Evolutionary conservation across 2,888 invertebrate species (phyloP).

Genomic region (Sinelater perroti): DNA sequence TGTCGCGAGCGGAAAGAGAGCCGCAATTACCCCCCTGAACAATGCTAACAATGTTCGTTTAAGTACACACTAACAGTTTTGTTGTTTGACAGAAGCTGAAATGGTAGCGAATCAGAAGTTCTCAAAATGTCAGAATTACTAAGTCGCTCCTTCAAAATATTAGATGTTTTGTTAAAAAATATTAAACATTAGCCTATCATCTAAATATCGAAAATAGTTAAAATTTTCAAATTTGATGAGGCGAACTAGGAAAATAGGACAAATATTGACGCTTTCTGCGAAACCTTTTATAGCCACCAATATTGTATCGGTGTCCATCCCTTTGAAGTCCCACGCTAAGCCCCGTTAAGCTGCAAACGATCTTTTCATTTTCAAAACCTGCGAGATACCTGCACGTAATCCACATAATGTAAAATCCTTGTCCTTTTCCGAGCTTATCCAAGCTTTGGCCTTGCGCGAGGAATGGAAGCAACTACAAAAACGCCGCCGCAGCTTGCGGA

Average conservation of each 20-base stretch:
- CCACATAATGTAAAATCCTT: slow-evolving; percentile 61
- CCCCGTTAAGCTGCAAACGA: slow-evolving; percentile 58
- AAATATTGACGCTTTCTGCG: slow-evolving; percentile 26
- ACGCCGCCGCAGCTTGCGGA: slow-evolving; percentile 53
- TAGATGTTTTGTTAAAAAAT: not conserved
- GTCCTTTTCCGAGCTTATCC: slow-evolving; percentile 57
- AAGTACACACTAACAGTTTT: slow-evolving; percentile 39
- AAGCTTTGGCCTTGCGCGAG: slow-evolving; percentile 57
- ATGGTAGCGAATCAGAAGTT: slow-evolving; percentile 26
- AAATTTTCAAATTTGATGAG: too few relatives aligned
- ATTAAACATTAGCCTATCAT: not conserved
- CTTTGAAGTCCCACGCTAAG: slow-evolving; percentile 55
- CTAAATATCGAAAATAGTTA: not conserved
- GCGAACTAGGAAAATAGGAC: too few relatives aligned
- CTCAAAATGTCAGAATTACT: slow-evolving; percentile 17
- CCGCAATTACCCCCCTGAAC: slow-evolving; percentile 38
- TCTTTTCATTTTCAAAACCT: slow-evolving; percentile 54
- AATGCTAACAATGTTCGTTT: slow-evolving; percentile 35
- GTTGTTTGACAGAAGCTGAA: slow-evolving; percentile 25
- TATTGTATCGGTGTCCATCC: slow-evolving; percentile 49
- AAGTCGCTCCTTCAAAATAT: not conserved
- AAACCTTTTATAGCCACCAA: slow-evolving; percentile 33
- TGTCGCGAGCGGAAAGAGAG: slow-evolving; percentile 36
- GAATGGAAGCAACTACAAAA: slow-evolving; percentile 56
- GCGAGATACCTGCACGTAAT: slow-evolving; percentile 51